Conservation (phyloP, 2,797 vertebrate species). For the Spatula versicolor region DNA sequence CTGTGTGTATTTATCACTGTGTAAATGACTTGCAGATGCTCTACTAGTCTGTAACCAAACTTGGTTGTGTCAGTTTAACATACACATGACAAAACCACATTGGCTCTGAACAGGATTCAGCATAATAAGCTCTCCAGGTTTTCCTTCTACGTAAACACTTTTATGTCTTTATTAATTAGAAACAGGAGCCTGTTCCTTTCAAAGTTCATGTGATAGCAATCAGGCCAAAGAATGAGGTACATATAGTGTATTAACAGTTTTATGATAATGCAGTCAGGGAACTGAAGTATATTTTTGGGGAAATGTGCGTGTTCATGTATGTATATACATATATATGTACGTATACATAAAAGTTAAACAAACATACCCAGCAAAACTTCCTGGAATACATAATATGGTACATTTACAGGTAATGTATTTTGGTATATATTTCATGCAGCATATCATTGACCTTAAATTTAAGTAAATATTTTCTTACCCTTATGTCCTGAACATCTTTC, state of each 20-base stretch:
- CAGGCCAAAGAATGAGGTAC: slow-evolving; percentile 16
- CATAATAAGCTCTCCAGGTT: slow-evolving; percentile 15
- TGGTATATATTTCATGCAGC: not conserved
- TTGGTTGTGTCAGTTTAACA: slow-evolving; percentile 55
- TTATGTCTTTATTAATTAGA: slow-evolving; percentile 55
- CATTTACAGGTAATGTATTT: slow-evolving; percentile 3
- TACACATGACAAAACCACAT: slow-evolving; percentile 20
- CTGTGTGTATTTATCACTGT: slow-evolving; percentile 41
- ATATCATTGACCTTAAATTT: not conserved
- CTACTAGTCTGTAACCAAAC: not conserved
- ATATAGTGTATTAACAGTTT: not conserved
- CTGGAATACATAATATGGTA: not conserved
- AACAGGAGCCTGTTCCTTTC: slow-evolving; percentile 45
- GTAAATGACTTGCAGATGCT: slow-evolving; percentile 69
- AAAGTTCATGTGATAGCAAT: slow-evolving; percentile 21
- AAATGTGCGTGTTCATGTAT: not conserved
- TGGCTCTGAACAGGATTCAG: slow-evolving; percentile 3
- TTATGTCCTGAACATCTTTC: slow-evolving; percentile 9
- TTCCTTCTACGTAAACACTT: slow-evolving; percentile 41
- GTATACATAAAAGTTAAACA: not conserved
- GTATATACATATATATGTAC: not conserved
- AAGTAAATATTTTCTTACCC: slow-evolving; percentile 30
- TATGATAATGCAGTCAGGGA: not conserved
- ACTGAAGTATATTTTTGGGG: not conserved
- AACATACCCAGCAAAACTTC: slow-evolving; percentile 7